These are phyloP conservation scores for Eupithecia abbreviata DNA, from an alignment of 2,888 invertebrate genomes.

Conservation along the genomic window DNA sequence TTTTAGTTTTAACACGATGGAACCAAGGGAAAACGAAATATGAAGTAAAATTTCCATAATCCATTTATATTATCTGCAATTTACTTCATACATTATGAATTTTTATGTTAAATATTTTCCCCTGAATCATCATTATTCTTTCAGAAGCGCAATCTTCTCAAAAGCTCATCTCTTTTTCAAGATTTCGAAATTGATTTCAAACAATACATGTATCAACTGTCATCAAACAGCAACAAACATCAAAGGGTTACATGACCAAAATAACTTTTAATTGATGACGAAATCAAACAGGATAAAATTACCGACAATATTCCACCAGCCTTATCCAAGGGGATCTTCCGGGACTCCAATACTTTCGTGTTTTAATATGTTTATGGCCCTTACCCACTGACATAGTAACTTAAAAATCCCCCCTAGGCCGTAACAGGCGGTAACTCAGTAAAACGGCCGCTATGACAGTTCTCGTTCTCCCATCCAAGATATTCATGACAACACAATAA, in stretches of 20 bases:
- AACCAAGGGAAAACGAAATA: neutral
- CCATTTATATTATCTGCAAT: neutral
- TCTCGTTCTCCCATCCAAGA: slow-evolving; percentile 11
- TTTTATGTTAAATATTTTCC: neutral
- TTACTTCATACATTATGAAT: neutral
- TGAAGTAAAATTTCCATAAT: neutral
- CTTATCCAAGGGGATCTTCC: slow-evolving; percentile 21
- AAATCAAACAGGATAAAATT: slow-evolving; percentile 9
- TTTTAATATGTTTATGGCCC: slow-evolving; percentile 28
- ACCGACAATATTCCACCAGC: neutral
- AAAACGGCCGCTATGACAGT: slow-evolving; percentile 14
- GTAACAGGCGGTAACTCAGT: slow-evolving; percentile 21
- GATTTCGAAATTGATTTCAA: neutral
- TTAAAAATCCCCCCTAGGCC: slow-evolving; percentile 32
- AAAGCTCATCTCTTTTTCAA: neutral
- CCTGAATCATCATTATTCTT: neutral
- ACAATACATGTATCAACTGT: slow-evolving; percentile 2
- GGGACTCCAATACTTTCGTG: slow-evolving; percentile 17
- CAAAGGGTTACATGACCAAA: neutral
- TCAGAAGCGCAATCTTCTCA: neutral
- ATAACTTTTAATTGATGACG: slow-evolving; percentile 11
- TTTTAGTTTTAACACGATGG: neutral
- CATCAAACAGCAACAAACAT: no score
- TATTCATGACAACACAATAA: slow-evolving; percentile 46
- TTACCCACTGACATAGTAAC: slow-evolving; percentile 44